Conservation (phyloP, 1,140 invertebrate species). For the Drosophila kurseongensis region DNA sequence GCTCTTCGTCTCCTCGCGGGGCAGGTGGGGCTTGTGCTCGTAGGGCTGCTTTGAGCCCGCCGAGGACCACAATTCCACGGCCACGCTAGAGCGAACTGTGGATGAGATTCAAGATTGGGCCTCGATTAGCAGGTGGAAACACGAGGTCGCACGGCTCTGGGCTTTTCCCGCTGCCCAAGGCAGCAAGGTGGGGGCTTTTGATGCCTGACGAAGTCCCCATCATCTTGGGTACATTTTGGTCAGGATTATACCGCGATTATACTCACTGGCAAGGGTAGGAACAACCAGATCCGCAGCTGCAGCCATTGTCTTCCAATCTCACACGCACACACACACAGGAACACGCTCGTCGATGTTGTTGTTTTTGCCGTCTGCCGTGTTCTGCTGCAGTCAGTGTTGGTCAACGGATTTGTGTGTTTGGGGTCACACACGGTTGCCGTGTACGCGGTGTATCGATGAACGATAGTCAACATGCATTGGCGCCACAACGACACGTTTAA, state of each 20-base stretch:
- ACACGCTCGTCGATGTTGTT: constrained; percentile 39
- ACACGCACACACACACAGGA: constrained; percentile 55
- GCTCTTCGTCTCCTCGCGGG: constrained; percentile 87
- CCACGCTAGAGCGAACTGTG: constrained; percentile 84
- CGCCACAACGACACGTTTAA: constrained; percentile 55
- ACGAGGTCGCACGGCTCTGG: constrained; percentile 49
- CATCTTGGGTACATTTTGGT: background rate
- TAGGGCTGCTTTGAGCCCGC: constrained; percentile 84
- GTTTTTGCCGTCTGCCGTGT: constrained; percentile 29
- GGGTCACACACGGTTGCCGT: constrained; percentile 50
- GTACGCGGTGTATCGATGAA: constrained; percentile 62
- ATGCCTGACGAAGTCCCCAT: background rate
- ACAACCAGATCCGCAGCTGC: constrained; percentile 84
- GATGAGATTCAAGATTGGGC: constrained; percentile 17
- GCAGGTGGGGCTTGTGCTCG: constrained; percentile 86
- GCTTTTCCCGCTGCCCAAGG: background rate
- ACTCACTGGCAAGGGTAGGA: constrained; percentile 84
- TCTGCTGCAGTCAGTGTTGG: constrained; percentile 67
- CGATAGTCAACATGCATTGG: constrained; percentile 63
- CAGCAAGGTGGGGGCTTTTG: background rate
- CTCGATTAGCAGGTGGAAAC: constrained; percentile 40
- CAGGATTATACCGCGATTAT: constrained; percentile 16
- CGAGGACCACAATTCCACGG: constrained; percentile 81
- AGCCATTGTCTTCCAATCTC: constrained; percentile 84
- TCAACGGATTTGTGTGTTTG: constrained; percentile 54